Conservation (phyloP, 2,888 invertebrate species). For the Alloscopus bannaensis region DNA sequence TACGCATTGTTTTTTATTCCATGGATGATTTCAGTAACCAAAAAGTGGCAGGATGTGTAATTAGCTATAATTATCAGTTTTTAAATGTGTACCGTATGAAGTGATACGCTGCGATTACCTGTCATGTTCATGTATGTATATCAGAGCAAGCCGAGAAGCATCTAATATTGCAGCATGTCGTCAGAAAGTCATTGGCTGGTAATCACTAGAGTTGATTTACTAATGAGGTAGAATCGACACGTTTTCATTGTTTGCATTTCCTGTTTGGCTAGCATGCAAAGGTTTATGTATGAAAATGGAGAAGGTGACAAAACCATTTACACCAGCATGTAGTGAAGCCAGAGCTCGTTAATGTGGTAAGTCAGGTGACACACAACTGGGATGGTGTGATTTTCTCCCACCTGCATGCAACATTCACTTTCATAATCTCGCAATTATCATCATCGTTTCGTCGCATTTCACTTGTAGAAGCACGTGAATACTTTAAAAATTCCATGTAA, state of each 20-base stretch:
- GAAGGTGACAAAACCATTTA: neutral
- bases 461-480: too few relatives aligned
- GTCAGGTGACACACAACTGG: neutral
- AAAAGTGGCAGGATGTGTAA: neutral
- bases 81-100: neutral
- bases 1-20: too few relatives aligned
- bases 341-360: neutral
- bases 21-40: too few relatives aligned
- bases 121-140: too few relatives aligned
- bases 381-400: neutral
- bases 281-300: too few relatives aligned
- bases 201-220: constrained; percentile 1
- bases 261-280: constrained; percentile 3
- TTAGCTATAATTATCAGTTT: neutral
- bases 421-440: neutral
- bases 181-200: neutral
- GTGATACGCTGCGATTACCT: too few relatives aligned
- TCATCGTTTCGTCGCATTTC: neutral
- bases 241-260: constrained; percentile 11
- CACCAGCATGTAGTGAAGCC: neutral
- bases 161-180: neutral
- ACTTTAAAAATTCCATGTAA: too few relatives aligned
- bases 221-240: neutral
- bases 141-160: too few relatives aligned
- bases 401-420: neutral